A percentile compares a stretch with the other conserved stretches of the same genome.
phyloP scores from a whole-genome alignment of 2,888 invertebrate genomes.

The Drosophila nr. perissopoda region DNA sequence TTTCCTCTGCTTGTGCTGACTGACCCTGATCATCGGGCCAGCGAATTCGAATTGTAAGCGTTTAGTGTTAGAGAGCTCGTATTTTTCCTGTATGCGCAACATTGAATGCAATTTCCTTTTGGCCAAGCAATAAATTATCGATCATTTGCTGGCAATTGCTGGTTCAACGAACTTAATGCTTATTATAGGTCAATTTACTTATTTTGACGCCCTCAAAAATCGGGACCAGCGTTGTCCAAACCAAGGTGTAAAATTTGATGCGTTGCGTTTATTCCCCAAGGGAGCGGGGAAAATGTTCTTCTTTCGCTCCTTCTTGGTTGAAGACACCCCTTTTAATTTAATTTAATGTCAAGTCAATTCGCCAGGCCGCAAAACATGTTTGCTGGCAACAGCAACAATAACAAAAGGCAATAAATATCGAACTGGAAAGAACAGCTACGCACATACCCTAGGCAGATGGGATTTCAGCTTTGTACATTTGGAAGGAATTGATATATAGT shows the following conservation, averaged over 20 bases:
- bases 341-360: constrained; percentile 72
- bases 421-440: background rate
- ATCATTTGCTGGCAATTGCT: constrained; percentile 77
- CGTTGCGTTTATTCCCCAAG: constrained; percentile 65
- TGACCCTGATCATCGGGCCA: constrained; percentile 40
- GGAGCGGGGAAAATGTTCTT: constrained; percentile 39
- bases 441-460: background rate
- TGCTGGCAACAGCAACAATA: constrained; percentile 8
- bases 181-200: constrained; percentile 50
- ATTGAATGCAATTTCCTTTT: constrained; percentile 35
- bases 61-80: constrained; percentile 14
- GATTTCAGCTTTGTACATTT: too few species aligned
- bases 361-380: constrained; percentile 63
- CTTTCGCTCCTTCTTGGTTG: constrained; percentile 7
- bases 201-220: constrained; percentile 43
- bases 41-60: background rate
- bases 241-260: constrained; percentile 69
- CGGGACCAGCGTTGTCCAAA: constrained; percentile 43
- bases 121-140: constrained; percentile 82
- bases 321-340: constrained; percentile 58
- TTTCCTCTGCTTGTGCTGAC: constrained; percentile 27
- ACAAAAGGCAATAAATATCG: background rate
- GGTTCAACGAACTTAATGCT: constrained; percentile 54
- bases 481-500: too few species aligned
- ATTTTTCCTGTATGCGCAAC: background rate